phyloP scores from a whole-genome alignment of 2,113 vertebrate genomes.

The Cricetomys ansorgei region DNA sequence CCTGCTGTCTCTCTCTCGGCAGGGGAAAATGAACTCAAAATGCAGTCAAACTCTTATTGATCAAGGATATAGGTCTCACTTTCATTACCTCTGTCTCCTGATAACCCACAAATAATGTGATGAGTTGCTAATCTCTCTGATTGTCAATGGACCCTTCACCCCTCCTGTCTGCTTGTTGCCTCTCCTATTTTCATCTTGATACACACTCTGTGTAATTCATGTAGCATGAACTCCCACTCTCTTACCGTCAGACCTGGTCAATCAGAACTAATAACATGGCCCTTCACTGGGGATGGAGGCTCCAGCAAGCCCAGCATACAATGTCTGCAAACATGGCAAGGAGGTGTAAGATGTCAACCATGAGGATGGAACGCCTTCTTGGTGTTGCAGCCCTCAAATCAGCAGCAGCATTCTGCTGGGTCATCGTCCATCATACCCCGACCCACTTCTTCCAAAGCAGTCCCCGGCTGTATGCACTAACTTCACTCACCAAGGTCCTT shows the following conservation, averaged over 20 bases:
- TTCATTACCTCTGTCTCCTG: conserved; percentile 95
- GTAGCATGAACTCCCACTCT: conserved; percentile 82
- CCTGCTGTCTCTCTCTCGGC: conserved; percentile 94
- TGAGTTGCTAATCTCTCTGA: conserved; percentile 97
- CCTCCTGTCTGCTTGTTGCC: conserved; percentile 83
- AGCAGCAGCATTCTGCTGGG: background rate
- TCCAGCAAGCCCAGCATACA: conserved; percentile 51
- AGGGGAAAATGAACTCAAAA: conserved; percentile 98
- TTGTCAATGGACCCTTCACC: conserved; percentile 95
- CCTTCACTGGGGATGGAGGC: conserved; percentile 73
- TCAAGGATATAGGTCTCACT: conserved; percentile 93
- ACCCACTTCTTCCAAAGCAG: background rate
- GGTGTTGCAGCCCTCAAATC: background rate
- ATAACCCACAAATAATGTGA: conserved; percentile 98
- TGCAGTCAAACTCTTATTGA: conserved; percentile 99
- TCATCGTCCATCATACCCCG: background rate
- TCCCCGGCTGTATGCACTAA: background rate
- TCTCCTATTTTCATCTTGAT: conserved; percentile 85
- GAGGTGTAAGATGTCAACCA: accelerated
- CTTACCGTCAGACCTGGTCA: conserved; percentile 85
- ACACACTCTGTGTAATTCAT: conserved; percentile 82
- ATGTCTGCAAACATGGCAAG: conserved; percentile 36
- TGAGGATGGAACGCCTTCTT: background rate
- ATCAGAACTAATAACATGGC: conserved; percentile 82
- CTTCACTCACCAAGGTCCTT: too few species aligned